Conservation (phyloP, 2,113 vertebrate genomes). For the Pardalotus punctatus region DNA sequence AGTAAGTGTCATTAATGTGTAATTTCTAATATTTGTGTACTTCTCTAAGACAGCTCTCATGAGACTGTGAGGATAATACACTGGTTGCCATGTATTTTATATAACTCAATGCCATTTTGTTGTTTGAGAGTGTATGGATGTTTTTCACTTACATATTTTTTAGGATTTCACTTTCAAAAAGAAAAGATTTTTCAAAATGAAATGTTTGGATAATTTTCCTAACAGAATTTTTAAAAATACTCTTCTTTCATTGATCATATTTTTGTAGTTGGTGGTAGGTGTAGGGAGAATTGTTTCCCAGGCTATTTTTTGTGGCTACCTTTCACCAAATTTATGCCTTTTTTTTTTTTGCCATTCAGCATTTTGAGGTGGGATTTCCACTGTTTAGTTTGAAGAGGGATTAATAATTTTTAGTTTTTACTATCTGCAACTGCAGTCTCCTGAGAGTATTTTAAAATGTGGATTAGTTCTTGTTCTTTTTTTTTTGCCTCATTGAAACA, state of each 20-base stretch:
- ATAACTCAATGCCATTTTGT: background rate
- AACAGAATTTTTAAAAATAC: background rate
- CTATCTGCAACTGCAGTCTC: constrained; percentile 63
- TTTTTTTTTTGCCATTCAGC: background rate
- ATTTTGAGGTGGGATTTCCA: background rate
- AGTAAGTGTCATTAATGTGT: background rate
- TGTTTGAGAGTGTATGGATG: background rate
- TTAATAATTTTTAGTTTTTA: background rate
- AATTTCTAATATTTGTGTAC: background rate
- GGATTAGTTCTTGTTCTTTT: constrained; percentile 33
- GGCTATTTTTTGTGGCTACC: background rate
- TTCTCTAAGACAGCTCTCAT: constrained; percentile 8
- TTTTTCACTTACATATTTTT: background rate
- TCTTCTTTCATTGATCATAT: background rate
- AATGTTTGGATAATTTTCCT: background rate
- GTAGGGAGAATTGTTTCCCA: background rate
- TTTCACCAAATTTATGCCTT: background rate
- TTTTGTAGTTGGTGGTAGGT: background rate
- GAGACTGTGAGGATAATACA: background rate
- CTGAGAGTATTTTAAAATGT: constrained; percentile 60
- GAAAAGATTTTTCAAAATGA: background rate
- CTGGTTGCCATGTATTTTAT: background rate
- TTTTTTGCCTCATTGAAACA: constrained; percentile 33
- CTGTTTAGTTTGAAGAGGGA: background rate
- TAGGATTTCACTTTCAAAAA: background rate